Evolutionary conservation across 2,113 vertebrate species (phyloP), one percentile per base, ranked within the genome.

Genomic region (Charina bottae): DNA sequence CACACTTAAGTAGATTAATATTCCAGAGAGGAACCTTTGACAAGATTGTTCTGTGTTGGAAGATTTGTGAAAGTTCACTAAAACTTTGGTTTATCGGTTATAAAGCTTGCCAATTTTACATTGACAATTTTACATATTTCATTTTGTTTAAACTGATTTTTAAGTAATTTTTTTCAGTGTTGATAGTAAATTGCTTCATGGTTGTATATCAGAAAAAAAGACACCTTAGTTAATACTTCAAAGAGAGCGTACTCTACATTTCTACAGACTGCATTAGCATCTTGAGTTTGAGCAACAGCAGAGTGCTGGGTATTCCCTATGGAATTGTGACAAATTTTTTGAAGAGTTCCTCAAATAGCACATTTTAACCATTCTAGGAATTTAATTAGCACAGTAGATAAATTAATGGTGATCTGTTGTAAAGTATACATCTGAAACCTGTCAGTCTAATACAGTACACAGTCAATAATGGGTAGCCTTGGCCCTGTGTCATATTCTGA

Each of bases 241-340:
- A 96, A 96, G 96, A 97, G 96, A 94, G 95, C 93, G 96, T 98
- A 98, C 98, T 98, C 90, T 13, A 93, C 92, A 90, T 97, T 78
- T 98, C 97, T 98, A 97, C 97, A 97, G 98, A 97, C 95, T 97
- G 97, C 97, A 96, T 97, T 97, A 96, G 92, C 93, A 96, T 96
- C 97, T 95, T 59, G 19, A 92, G 62, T 96, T 97, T 93, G 4
- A 89, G 94, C 95, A 96, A 96, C 88, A 95, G 88, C 87, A 0
- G 93, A 91, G n/a, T 93, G 94, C 94, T 90, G 84, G 94, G 90
- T 96, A 96, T 96, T 94, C 93, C 95, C 97, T 94, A 95, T 95
- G 94, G 91, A 95, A 83, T 92, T 94, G 89, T 88, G 94, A 95
- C 93, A 96, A 96, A 97, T 94, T 93, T 96, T 96, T 97, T 96